Percentiles rank a stretch among this genome's conserved stretches.
phyloP scores from a whole-genome alignment of 1,140 invertebrate species.

The Cotesia typhae region DNA sequence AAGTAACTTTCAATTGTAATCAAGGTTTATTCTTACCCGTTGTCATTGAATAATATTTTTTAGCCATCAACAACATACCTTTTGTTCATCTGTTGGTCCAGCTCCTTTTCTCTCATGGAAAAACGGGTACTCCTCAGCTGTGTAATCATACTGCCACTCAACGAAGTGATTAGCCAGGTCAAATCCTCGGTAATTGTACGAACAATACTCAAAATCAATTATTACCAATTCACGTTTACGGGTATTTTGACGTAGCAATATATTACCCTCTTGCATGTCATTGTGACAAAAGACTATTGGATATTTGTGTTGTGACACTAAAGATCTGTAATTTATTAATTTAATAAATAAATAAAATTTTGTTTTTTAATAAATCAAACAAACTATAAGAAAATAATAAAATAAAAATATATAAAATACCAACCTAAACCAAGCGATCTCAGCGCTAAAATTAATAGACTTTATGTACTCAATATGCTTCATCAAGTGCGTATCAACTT shows the following conservation, averaged over 20 bases:
- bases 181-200: conserved; percentile 93
- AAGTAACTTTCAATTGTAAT: too few species aligned
- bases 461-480: conserved; percentile 57
- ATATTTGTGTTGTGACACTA: conserved; percentile 69
- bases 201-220: conserved; percentile 94
- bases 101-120: conserved; percentile 75
- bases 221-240: conserved; percentile 75
- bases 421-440: conserved; percentile 62
- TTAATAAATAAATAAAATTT: too few species aligned
- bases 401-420: conserved; percentile 8
- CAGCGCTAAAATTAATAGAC: conserved; percentile 53
- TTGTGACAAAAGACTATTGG: conserved; percentile 97
- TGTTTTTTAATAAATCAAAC: too few species aligned
- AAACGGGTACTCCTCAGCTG: conserved; percentile 78
- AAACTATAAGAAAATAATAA: background rate
- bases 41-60: conserved; percentile 5
- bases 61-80: conserved; percentile 69
- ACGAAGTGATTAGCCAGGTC: conserved; percentile 97
- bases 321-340: conserved; percentile 45
- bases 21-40: background rate
- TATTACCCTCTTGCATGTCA: conserved; percentile 94
- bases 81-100: conserved; percentile 81
- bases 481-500: conserved; percentile 51
- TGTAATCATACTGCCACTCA: conserved; percentile 95
- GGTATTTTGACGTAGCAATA: conserved; percentile 68